These are phyloP conservation scores for Zaprionus ghesquierei DNA, from an alignment of 1,140 invertebrate genomes.

Conservation along the genomic window DNA sequence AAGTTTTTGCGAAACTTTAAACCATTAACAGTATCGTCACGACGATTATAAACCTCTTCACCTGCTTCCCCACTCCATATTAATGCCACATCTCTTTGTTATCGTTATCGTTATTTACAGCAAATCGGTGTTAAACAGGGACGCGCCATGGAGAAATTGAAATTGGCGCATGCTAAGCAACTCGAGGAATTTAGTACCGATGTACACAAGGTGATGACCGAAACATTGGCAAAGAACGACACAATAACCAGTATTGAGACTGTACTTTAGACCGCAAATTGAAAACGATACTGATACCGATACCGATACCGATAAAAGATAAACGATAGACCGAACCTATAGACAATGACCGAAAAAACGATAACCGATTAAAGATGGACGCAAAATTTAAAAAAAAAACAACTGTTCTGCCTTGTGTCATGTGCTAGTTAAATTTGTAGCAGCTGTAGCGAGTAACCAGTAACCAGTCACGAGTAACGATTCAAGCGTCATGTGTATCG, in stretches of 20 bases:
- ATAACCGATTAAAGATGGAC: constrained; percentile 5
- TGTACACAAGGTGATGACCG: constrained; percentile 90
- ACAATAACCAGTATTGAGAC: constrained; percentile 83
- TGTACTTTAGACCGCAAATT: constrained; percentile 72
- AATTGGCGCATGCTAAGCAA: constrained; percentile 95
- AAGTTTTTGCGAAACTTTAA: no score
- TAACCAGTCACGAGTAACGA: constrained; percentile 17
- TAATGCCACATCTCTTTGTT: background rate
- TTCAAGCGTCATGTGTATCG: constrained; percentile 5
- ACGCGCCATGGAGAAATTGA: constrained; percentile 96
- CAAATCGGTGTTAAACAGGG: constrained; percentile 93
- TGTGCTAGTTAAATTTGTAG: constrained; percentile 33
- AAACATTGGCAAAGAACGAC: constrained; percentile 67
- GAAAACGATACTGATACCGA: constrained; percentile 15
- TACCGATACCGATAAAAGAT: background rate
- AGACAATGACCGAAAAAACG: background rate
- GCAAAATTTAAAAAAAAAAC: background rate
- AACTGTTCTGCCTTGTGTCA: constrained; percentile 14
- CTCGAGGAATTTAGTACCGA: constrained; percentile 94
- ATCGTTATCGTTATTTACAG: constrained; percentile 68
- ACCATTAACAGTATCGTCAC: no score
- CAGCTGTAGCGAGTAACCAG: constrained; percentile 1
- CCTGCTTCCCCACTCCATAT: background rate
- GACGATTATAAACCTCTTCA: background rate
- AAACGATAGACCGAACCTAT: background rate